Evolutionary conservation across 2,888 invertebrate genomes (phyloP), one percentile per base, ranked within the genome.

Genomic region (Tenthredo distinguenda): DNA sequence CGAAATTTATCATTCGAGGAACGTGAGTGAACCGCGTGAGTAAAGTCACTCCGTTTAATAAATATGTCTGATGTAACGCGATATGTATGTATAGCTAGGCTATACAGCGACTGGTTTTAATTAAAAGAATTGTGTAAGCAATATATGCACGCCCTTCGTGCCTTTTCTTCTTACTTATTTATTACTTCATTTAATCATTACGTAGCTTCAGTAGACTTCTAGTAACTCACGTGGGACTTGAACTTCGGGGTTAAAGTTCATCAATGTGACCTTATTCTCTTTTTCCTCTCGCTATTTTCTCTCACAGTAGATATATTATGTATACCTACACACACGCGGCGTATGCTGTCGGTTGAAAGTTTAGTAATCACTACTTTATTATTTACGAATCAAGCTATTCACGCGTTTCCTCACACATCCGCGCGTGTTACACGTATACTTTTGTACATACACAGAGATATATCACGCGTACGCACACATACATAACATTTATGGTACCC

Each of bases 181-280:
- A 43, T 74, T 74, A 74, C 72, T 74, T 43, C 43, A 15, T 37
- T 74, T 43, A 74, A 74, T 74, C 21, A 74, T 77, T 43, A 76
- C 37, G 6, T 9, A 77, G 21, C 26, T 50, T 50, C 21, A 74
- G 10, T 21, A n/a, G 6, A 71, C 37, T 71, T 71, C 43, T 74
- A 76, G n/a, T 21, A 37, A 55, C 31, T 18, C n/a, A 18, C 55
- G 77, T 77, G 50, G 26, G 55, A 77, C 77, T 31, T 55, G 55
- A 77, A 77, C 77, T 77, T 55, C n/a, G 15, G 77, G 55, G 77
- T 86, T 86, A 83, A 83, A 71, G 47, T 84, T 84, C 55, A 81
- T 21, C 68, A 43, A 18, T 31, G 37, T 83, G 62, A 62, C 76
- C 50, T 43, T 68, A 62, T 85, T 26, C 77, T 34, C 62, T 40